Evolutionary conservation across 2,113 vertebrate genomes (phyloP).

Genomic region (Raja brachyura): DNA sequence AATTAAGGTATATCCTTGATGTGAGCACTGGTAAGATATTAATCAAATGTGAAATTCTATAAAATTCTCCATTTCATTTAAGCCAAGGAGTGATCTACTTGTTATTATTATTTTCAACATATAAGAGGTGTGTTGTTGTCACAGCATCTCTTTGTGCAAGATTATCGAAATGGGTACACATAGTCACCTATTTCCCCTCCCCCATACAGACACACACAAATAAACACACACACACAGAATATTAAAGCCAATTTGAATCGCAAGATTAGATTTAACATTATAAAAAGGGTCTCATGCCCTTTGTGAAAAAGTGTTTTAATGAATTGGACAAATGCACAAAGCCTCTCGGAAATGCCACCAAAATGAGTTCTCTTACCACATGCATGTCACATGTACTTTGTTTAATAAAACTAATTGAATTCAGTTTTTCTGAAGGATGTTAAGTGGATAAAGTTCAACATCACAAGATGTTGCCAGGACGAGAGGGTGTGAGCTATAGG

Average conservation of each 20-base stretch:
- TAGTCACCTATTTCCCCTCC: too few relatives aligned
- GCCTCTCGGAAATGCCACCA: neutral
- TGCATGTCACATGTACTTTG: neutral
- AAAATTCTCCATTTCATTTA: neutral
- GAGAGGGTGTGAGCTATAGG: too few relatives aligned
- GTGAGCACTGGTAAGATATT: neutral
- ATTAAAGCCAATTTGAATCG: neutral
- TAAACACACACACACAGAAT: too few relatives aligned
- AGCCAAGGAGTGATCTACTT: neutral
- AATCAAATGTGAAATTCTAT: neutral
- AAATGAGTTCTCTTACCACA: neutral
- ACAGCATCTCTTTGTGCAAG: neutral
- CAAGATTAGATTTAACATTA: neutral
- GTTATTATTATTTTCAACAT: neutral
- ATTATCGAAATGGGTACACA: neutral
- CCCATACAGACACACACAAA: neutral
- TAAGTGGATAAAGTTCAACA: neutral
- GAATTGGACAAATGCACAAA: too few relatives aligned
- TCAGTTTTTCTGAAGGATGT: neutral
- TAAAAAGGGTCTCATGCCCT: neutral
- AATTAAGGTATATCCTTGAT: neutral
- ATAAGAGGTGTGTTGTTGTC: neutral
- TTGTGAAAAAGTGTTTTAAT: neutral
- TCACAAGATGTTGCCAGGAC: too few relatives aligned
- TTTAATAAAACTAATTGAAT: neutral